phyloP scores from a whole-genome alignment of 37 sponge, comb jelly and placozoan species.

The Spongia lamella region DNA sequence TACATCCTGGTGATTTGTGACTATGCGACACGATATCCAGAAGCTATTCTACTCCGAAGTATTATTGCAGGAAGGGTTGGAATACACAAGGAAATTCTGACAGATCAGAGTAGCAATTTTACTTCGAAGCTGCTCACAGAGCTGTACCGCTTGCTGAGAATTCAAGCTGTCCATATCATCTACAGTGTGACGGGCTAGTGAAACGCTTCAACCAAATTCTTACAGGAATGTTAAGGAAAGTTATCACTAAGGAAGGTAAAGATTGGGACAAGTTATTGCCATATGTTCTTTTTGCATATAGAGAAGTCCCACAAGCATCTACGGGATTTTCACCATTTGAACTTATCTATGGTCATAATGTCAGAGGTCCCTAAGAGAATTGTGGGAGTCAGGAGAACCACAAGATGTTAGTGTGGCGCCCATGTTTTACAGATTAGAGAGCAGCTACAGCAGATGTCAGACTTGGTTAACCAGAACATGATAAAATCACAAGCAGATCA shows the following conservation, averaged over 20 bases:
- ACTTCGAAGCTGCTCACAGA: conserved; percentile 29
- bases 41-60: conserved; percentile 5
- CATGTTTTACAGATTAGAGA: conserved; percentile 35
- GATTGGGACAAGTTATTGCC: conserved; percentile 48
- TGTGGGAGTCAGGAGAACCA: conserved; percentile 20
- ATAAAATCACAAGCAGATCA: conserved; percentile 23
- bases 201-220: conserved; percentile 50
- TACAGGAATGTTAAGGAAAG: conserved; percentile 37
- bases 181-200: conserved; percentile 54
- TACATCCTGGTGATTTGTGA: conserved; percentile 19
- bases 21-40: conserved; percentile 27
- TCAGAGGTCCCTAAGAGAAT: conserved; percentile 54
- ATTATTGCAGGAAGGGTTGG: background rate
- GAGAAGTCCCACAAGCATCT: conserved; percentile 40
- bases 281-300: conserved; percentile 50
- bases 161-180: conserved; percentile 52
- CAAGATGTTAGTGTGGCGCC: conserved; percentile 36
- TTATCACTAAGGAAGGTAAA: conserved; percentile 1
- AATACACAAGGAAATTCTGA: conserved; percentile 1
- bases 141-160: conserved; percentile 24
- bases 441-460: conserved; percentile 20
- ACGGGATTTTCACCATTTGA: conserved; percentile 60
- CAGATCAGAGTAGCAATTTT: conserved; percentile 29
- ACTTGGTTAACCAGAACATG: conserved; percentile 21
- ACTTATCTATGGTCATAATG: conserved; percentile 35